A percentile compares a stretch with the other conserved stretches of the same genome.
phyloP scores from a whole-genome alignment of 2,797 vertebrate species.

The Pristis pectinata region DNA sequence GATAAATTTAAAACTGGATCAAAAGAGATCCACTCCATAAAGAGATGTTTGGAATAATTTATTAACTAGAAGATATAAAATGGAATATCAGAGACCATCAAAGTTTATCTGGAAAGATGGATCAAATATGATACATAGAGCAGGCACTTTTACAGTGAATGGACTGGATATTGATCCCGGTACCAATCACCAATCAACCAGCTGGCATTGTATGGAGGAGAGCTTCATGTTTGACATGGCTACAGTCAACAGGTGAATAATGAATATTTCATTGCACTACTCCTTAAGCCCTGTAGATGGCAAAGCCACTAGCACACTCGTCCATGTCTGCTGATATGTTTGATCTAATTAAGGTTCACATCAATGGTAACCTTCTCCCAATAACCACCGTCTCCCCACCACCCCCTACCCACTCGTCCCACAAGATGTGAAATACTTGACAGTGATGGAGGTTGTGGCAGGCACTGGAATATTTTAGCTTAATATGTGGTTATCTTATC shows the following conservation, averaged over 20 bases:
- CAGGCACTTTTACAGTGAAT: background rate
- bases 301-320: background rate
- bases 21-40: background rate
- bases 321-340: background rate
- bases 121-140: background rate
- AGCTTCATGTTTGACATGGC: background rate
- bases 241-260: background rate
- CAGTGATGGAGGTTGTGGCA: background rate
- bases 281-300: background rate
- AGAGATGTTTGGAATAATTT: background rate
- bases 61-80: background rate
- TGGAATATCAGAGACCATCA: background rate
- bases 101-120: background rate
- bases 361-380: background rate
- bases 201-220: background rate
- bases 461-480: background rate
- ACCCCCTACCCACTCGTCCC: background rate
- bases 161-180: background rate
- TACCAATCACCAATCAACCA: background rate
- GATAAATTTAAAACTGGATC: background rate
- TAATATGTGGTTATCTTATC: background rate
- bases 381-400: too few relatives aligned
- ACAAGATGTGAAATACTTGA: background rate
- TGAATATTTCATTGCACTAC: background rate
- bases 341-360: background rate